phyloP scores from a whole-genome alignment of 2,797 vertebrate genomes.

The Sebastiscus albofasciatus region DNA sequence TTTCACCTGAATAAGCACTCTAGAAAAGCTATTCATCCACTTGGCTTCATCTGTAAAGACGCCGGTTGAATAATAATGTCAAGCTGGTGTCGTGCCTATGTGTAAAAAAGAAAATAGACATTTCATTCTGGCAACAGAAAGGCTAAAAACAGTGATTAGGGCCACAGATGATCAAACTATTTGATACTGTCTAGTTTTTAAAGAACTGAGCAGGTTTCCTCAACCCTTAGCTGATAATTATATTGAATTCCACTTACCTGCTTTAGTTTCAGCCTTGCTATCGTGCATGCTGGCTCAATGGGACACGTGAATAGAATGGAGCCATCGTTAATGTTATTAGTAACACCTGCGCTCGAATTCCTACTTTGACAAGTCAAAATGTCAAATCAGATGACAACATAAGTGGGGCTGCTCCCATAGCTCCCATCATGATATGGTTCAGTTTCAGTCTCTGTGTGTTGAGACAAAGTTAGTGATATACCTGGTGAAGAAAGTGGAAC shows the following conservation, averaged over 20 bases:
- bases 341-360: too few relatives aligned
- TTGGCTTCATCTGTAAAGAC: background rate
- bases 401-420: too few relatives aligned
- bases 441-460: too few relatives aligned
- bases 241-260: background rate
- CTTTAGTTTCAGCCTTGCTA: background rate
- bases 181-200: too few relatives aligned
- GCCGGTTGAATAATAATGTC: conserved; percentile 20
- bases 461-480: too few relatives aligned
- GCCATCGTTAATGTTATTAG: background rate
- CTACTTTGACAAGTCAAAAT: too few relatives aligned
- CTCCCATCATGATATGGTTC: too few relatives aligned
- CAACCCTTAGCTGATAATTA: background rate
- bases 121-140: background rate
- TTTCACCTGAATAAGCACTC: conserved; percentile 51
- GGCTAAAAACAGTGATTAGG: background rate
- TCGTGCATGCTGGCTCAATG: background rate
- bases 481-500: too few relatives aligned
- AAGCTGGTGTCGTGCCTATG: background rate
- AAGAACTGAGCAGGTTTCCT: background rate
- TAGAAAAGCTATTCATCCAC: conserved; percentile 33
- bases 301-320: background rate
- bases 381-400: too few relatives aligned
- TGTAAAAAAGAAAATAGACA: background rate
- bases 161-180: background rate